A percentile compares a stretch with the other conserved stretches of the same genome.
Evolutionary conservation across 1,140 invertebrate genomes (phyloP).

Genomic region (Oryctes rhinoceros): DNA sequence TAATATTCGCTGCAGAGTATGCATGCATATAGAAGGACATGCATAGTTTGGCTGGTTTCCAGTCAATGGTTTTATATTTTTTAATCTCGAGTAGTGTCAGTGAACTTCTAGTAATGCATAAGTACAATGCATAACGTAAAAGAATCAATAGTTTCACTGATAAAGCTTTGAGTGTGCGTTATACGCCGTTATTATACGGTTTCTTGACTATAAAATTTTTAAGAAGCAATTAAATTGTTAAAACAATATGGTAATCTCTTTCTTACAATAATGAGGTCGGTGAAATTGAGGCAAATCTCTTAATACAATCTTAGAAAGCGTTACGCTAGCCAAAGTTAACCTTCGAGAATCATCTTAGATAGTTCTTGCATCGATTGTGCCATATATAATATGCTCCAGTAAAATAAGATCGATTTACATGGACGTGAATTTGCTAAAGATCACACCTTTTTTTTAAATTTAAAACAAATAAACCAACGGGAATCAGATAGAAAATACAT

Average conservation of each 20-base stretch:
- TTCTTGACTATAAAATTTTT: background rate
- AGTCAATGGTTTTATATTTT: background rate
- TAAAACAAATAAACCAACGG: no score
- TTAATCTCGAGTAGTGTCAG: background rate
- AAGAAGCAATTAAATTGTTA: background rate
- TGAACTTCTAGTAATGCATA: background rate
- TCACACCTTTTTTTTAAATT: no score
- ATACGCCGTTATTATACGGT: background rate
- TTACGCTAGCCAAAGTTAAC: background rate
- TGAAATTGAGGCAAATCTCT: background rate
- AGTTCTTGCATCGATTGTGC: background rate
- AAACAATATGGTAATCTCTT: background rate
- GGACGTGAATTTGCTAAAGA: no score
- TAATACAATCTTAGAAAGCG: background rate
- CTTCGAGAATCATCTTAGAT: background rate
- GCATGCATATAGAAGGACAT: background rate
- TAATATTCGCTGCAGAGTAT: no score
- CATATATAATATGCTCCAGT: background rate
- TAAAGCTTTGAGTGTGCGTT: background rate
- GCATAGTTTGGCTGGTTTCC: background rate
- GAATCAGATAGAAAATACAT: no score
- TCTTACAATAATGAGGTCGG: slow-evolving; percentile 1
- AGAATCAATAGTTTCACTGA: background rate
- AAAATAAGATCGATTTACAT: no score
- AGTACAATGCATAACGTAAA: background rate